phyloP scores from a whole-genome alignment of 2,888 invertebrate species.

The Geotrupes spiniger region DNA sequence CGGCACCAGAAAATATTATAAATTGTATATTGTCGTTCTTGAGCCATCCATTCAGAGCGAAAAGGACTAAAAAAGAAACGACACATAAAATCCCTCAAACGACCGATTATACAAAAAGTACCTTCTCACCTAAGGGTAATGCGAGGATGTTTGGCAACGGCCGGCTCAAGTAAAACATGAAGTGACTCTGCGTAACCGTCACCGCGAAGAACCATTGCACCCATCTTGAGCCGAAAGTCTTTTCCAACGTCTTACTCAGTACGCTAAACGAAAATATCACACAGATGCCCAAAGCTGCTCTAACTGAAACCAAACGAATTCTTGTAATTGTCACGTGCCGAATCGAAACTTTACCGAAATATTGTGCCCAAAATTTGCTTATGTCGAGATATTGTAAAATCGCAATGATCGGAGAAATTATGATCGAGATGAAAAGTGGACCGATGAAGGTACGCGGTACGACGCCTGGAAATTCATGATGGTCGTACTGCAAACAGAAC shows the following conservation, averaged over 20 bases:
- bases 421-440: slow-evolving; percentile 73
- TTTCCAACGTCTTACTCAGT: slow-evolving; percentile 70
- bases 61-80: slow-evolving; percentile 64
- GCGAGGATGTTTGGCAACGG: slow-evolving; percentile 95
- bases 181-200: slow-evolving; percentile 93
- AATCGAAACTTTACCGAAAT: slow-evolving; percentile 60
- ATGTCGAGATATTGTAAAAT: slow-evolving; percentile 65
- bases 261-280: slow-evolving; percentile 74
- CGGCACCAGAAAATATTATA: slow-evolving; percentile 79
- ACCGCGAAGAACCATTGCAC: slow-evolving; percentile 80
- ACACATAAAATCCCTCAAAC: slow-evolving; percentile 7
- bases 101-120: slow-evolving; percentile 17
- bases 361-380: slow-evolving; percentile 86
- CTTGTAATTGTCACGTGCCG: slow-evolving; percentile 26
- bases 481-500: slow-evolving; percentile 83
- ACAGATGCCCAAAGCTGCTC: slow-evolving; percentile 72
- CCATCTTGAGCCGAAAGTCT: slow-evolving; percentile 74
- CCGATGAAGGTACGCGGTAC: slow-evolving; percentile 97
- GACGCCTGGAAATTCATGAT: slow-evolving; percentile 95
- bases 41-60: slow-evolving; percentile 84
- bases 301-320: slow-evolving; percentile 60
- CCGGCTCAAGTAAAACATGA: slow-evolving; percentile 94
- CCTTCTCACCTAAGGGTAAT: slow-evolving; percentile 76
- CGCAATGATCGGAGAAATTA: slow-evolving; percentile 74
- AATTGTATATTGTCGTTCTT: slow-evolving; percentile 71